phyloP scores from a whole-genome alignment of 2,113 vertebrate genomes.

The Chloebia gouldiae region DNA sequence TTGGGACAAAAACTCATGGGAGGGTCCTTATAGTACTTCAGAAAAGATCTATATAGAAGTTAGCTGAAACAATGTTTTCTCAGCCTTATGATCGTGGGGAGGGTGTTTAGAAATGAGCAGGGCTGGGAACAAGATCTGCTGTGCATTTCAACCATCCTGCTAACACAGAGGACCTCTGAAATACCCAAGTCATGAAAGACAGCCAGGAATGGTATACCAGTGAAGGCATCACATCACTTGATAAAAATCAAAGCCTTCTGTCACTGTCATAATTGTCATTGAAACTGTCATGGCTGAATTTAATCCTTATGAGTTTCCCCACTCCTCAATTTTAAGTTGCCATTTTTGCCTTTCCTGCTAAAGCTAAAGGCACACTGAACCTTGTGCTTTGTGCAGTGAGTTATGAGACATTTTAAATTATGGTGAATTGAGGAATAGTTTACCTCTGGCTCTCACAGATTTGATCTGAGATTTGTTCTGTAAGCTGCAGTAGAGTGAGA shows the following conservation, averaged over 20 bases:
- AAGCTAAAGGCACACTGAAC: neutral
- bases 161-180: neutral
- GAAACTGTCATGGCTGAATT: neutral
- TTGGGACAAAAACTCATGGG: neutral
- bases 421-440: neutral
- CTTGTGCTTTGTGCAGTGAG: neutral
- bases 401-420: slow-evolving; percentile 38
- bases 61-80: neutral
- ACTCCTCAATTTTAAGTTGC: neutral
- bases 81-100: neutral
- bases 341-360: neutral
- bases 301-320: neutral
- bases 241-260: neutral
- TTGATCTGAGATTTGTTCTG: neutral
- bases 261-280: neutral
- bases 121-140: neutral
- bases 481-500: neutral
- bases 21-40: neutral
- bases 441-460: neutral
- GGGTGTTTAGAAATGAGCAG: neutral
- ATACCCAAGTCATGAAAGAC: neutral
- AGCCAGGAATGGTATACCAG: neutral
- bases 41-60: neutral
- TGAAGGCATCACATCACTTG: neutral
- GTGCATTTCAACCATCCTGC: neutral